These are phyloP conservation scores for Bellardia bayeri DNA, from an alignment of 2,888 invertebrate genomes.

Conservation along the genomic window DNA sequence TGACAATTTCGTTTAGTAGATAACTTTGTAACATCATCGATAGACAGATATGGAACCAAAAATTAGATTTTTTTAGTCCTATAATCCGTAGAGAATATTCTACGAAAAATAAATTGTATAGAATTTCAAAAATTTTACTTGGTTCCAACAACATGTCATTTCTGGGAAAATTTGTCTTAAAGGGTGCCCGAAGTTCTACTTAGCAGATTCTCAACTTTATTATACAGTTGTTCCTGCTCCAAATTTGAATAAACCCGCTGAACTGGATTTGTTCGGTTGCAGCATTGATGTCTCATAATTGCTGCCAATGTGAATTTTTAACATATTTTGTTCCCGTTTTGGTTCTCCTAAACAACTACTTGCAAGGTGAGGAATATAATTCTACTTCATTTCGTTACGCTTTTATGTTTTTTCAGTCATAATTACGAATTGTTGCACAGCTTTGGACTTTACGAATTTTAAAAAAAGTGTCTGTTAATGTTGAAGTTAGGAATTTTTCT, in stretches of 20 bases:
- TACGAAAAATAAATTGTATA: no score
- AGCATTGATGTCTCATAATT: slow-evolving; percentile 76
- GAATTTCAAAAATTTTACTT: no score
- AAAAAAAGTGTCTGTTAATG: slow-evolving; percentile 5
- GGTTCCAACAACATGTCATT: no score
- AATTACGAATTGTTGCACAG: slow-evolving; percentile 56
- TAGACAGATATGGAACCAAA: no score
- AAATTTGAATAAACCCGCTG: slow-evolving; percentile 3
- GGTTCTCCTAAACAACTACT: slow-evolving; percentile 54
- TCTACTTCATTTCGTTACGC: slow-evolving; percentile 68
- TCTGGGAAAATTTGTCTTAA: neutral
- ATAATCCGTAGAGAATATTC: no score
- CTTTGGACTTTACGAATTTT: slow-evolving; percentile 36
- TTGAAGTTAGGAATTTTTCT: slow-evolving; percentile 30
- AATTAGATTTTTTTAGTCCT: no score
- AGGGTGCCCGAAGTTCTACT: neutral
- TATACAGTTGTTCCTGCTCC: slow-evolving; percentile 8
- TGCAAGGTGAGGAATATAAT: slow-evolving; percentile 67
- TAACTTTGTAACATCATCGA: no score
- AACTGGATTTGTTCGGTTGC: slow-evolving; percentile 54
- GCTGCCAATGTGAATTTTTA: slow-evolving; percentile 68
- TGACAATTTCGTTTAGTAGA: no score
- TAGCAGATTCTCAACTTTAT: neutral
- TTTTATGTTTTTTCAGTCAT: slow-evolving; percentile 38
- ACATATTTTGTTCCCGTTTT: slow-evolving; percentile 65